phyloP scores from a whole-genome alignment of 2,888 invertebrate genomes.

The Atrina japonica region DNA sequence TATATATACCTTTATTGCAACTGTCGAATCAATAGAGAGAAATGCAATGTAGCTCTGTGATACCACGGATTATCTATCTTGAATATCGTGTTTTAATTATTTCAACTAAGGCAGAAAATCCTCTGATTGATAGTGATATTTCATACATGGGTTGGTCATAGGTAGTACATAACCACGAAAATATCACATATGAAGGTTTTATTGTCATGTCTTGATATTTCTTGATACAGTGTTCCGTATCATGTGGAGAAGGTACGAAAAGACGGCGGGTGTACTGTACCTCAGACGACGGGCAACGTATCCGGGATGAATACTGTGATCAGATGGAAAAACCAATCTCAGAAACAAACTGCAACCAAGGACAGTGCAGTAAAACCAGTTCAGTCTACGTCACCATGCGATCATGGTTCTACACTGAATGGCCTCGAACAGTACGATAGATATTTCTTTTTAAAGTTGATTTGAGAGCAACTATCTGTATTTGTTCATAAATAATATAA shows the following conservation, averaged over 20 bases:
- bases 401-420: conserved; percentile 35
- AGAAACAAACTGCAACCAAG: conserved; percentile 26
- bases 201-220: not conserved
- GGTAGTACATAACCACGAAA: no score
- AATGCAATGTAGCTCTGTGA: no score
- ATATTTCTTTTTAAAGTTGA: not conserved
- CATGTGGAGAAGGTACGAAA: conserved; percentile 72
- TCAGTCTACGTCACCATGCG: conserved; percentile 12
- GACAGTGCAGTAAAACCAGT: conserved; percentile 3
- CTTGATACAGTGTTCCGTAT: conserved; percentile 70
- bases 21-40: no score
- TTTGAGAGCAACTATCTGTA: no score
- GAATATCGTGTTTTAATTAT: no score
- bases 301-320: conserved; percentile 79
- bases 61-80: no score
- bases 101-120: no score
- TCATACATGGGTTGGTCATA: no score
- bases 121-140: no score
- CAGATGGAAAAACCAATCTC: conserved; percentile 29
- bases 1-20: no score
- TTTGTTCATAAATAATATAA: no score
- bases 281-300: conserved; percentile 70
- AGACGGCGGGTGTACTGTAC: conserved; percentile 84
- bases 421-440: conserved; percentile 26
- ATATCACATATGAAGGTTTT: no score